A percentile compares a stretch with the other conserved stretches of the same genome.
phyloP scores from a whole-genome alignment of 2,888 invertebrate genomes.

The Allolobophora icterica region DNA sequence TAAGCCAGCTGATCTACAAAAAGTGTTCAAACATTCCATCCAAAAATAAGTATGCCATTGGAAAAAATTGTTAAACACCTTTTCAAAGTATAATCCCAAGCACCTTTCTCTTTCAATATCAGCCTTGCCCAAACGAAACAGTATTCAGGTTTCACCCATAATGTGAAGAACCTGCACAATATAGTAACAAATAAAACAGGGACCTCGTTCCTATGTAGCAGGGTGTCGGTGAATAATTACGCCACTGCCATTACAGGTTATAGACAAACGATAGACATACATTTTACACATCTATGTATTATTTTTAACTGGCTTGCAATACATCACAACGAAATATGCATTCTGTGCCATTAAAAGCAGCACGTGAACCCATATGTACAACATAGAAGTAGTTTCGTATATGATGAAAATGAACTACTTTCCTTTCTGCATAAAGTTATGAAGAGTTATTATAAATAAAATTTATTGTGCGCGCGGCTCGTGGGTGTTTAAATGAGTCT shows the following conservation, averaged over 20 bases:
- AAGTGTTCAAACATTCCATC: not conserved
- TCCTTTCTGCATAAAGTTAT: too few species aligned
- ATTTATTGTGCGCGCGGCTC: too few species aligned
- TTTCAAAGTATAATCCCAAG: not conserved
- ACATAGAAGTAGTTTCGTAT: too few species aligned
- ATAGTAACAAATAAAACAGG: not conserved
- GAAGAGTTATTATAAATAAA: too few species aligned
- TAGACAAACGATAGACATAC: not conserved
- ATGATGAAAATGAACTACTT: too few species aligned
- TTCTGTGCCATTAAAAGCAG: not conserved
- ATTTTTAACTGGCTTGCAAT: too few species aligned
- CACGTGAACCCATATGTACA: not conserved
- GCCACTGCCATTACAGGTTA: not conserved
- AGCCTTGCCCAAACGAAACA: not conserved
- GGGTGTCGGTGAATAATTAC: not conserved
- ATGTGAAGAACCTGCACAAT: not conserved
- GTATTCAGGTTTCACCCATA: not conserved
- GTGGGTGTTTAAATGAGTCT: too few species aligned
- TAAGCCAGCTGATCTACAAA: not conserved
- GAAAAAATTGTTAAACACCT: not conserved
- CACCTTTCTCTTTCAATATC: slow-evolving; percentile 1
- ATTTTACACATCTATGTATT: too few species aligned
- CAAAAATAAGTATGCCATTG: not conserved
- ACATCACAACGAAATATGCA: not conserved
- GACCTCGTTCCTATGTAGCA: not conserved